Evolutionary conservation across 2,797 vertebrate species (phyloP), one percentile per base, ranked within the genome.

Genomic region (Ceryle rudis): DNA sequence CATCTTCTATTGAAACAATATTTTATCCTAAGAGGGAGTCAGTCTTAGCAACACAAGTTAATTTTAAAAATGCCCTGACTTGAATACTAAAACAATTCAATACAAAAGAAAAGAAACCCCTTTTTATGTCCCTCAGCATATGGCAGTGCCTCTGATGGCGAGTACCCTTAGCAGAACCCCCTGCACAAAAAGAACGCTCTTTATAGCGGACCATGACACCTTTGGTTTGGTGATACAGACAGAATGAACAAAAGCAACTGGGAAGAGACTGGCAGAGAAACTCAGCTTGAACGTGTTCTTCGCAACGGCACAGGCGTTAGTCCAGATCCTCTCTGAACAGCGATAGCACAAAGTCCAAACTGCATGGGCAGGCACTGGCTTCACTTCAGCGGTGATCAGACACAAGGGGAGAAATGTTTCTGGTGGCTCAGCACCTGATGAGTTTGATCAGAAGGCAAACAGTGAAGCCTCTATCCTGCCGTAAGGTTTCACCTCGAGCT

Each of bases 321-420:
- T 82, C 87, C 95, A 87, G 91, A 84, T 74, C 83, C 29, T 64
- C 83, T 92, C 86, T 77, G 84, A 95, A 89, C 33, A 81, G 77
- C 6, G 0, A 81, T 4, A 77, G 70, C 67, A 89, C 92, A 64
- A 90, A 93, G 81, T 74, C 93, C 81, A 64, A 85, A 93, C 84
- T 57, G 67, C 83, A 51, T 46, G 84, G 84, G 86, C 78, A 87
- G 89, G 51, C 78, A 65, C 64, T 4, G 33, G 60, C 51, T 39
- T 23, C 37, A 85, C 86, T 77, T 90, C 92, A 89, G 35, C 66
- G 73, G 78, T 81, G 55, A 41, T 31, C 89, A 28, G 61, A 52
- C 71, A 81, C 66, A 85, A 92, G 81, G 73, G 70, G 61, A 79
- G 62, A 64, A 62, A 87, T 33, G 6, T 42, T 92, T 58, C 89